Percentiles rank a stretch among this genome's conserved stretches.
These are phyloP conservation scores for Sycophaga agraensis DNA, from an alignment of 1,140 invertebrate species.

Conservation along the genomic window DNA sequence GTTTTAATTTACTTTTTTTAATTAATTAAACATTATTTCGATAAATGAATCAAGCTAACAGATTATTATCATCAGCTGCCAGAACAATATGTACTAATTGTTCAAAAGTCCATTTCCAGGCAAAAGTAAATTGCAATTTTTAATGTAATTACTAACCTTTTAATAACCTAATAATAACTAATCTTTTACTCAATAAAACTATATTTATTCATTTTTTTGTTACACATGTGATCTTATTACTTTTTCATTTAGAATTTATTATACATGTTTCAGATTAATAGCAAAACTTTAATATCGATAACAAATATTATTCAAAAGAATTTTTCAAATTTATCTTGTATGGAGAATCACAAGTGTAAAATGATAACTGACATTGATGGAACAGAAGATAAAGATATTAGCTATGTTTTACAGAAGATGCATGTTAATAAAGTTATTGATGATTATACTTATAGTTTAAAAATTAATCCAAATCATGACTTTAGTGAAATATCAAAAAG, in stretches of 20 bases:
- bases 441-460: slow-evolving; percentile 17
- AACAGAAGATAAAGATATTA: slow-evolving; percentile 14
- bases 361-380: background rate
- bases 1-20: too few species aligned
- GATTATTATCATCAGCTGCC: slow-evolving; percentile 38
- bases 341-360: background rate
- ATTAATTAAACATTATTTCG: too few species aligned
- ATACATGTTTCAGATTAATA: slow-evolving; percentile 9
- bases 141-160: slow-evolving; percentile 38
- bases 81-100: slow-evolving; percentile 34
- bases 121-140: slow-evolving; percentile 33
- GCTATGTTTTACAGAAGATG: slow-evolving; percentile 2
- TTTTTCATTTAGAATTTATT: background rate
- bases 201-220: background rate
- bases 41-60: slow-evolving; percentile 47
- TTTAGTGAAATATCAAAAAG: slow-evolving; percentile 8
- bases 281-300: background rate
- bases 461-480: slow-evolving; percentile 11
- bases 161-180: slow-evolving; percentile 20
- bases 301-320: slow-evolving; percentile 17
- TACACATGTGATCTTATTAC: background rate
- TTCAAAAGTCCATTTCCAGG: slow-evolving; percentile 36
- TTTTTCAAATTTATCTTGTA: slow-evolving; percentile 6
- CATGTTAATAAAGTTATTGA: background rate
- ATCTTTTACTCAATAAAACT: background rate